Base-by-base conservation (phyloP, 2,113 vertebrate species). In the Heterochromis multidens region DNA sequence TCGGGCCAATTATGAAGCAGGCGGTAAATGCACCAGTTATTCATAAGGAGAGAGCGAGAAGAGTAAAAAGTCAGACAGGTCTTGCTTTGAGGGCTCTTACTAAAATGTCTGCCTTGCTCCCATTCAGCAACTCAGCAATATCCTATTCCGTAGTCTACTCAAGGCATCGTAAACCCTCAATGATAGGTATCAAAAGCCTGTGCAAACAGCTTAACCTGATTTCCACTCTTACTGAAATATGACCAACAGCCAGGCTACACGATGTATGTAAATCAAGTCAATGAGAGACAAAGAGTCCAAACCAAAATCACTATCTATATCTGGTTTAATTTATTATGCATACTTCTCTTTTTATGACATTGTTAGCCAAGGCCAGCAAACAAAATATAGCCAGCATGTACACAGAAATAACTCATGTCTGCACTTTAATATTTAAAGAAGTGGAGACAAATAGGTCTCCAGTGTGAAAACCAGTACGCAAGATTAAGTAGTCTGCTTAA, bases 321-420 rank as follows among this genome's bases (percentile, higher is more conserved):
- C 78, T 43, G 83, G 79, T 82, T 83, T 79, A 88, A 93, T 92
- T 90, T 77, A 95, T 94, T 90, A 93, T 95, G 94, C 82, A 94
- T 91, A 40, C 72, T 23, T 76, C 72, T 90, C 83, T 81, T 83
- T 92, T 90, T 88, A 91, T 83, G 85, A 87, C 57, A 82, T 88
- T 19, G 80, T 89, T 88, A 90, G 83, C 85, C 7, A 33, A 67
- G 77, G 81, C 19, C 79, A 54, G 62, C 13, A 80, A 92, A 87
- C 88, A 91, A 94, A 86, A 91, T 79, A 90, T 52, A 82, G 63
- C 84, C 72, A 49, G 56, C 78, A 31, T 8, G 61, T 33, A 65
- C 63, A 81, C 43, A 80, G 74, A 91, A 62, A 92, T 90, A 81
- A 89, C 84, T 93, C 88, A 91, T 27, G 21, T 89, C 86, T 87